Conservation (phyloP, 2,888 invertebrate species). For the Noctua fimbriata region DNA sequence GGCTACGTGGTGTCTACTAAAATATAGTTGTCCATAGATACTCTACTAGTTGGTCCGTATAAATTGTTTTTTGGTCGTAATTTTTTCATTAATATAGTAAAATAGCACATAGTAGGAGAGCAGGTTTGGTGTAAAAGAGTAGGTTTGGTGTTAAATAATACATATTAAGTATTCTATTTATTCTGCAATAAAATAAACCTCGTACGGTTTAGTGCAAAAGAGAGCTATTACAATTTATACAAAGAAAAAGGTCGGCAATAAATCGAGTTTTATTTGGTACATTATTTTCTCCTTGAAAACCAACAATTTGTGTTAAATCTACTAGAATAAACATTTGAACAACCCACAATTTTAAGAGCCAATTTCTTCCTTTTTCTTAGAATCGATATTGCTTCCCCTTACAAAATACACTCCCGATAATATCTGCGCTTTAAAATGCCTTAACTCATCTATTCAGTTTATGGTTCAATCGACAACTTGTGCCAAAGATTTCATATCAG, state of each 20-base stretch:
- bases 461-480: constrained; percentile 40
- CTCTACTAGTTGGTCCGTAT: neutral
- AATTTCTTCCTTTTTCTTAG: neutral
- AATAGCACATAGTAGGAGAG: neutral
- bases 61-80: neutral
- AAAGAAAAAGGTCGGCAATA: constrained; percentile 3
- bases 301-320: constrained; percentile 7
- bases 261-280: neutral
- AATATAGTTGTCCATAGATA: neutral
- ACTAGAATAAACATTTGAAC: constrained; percentile 20
- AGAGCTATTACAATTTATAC: neutral
- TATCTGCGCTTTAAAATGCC: constrained; percentile 29
- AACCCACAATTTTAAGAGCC: constrained; percentile 12
- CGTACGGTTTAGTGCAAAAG: neutral
- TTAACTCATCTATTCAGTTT: constrained; percentile 39
- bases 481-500: constrained; percentile 50
- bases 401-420: constrained; percentile 27
- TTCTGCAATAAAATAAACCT: neutral
- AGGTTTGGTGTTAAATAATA: neutral
- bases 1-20: constrained; percentile 27
- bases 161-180: neutral
- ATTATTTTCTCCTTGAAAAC: neutral
- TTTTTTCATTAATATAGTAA: neutral
- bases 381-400: constrained; percentile 20
- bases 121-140: too few species aligned